These are phyloP conservation scores for Hylaeus volcanicus DNA, from an alignment of 1,140 invertebrate species.

Conservation along the genomic window DNA sequence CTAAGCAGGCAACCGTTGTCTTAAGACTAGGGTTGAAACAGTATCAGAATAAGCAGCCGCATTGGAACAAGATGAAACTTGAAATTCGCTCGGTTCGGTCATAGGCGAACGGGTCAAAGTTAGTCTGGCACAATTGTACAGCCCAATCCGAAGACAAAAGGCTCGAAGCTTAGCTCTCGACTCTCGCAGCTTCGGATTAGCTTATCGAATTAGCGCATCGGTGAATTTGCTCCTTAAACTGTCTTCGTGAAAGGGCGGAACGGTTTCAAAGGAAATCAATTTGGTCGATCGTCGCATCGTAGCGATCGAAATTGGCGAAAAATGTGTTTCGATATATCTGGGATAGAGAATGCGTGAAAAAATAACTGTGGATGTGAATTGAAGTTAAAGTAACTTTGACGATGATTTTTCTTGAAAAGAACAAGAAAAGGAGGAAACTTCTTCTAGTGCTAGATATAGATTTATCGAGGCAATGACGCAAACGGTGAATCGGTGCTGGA, in stretches of 20 bases:
- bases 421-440: not conserved
- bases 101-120: not conserved
- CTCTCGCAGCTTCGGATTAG: slow-evolving; percentile 5
- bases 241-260: slow-evolving; percentile 6
- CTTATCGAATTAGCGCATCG: slow-evolving; percentile 45
- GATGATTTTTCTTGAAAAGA: not conserved
- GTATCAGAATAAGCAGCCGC: not conserved
- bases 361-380: not conserved
- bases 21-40: not conserved
- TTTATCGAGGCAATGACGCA: not conserved
- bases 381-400: not conserved
- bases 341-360: not conserved
- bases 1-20: not conserved
- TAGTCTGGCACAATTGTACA: not conserved
- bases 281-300: slow-evolving; percentile 23
- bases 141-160: not conserved
- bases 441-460: slow-evolving; percentile 12
- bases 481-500: not conserved
- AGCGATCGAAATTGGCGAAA: not conserved
- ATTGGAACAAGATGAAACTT: not conserved
- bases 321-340: not conserved
- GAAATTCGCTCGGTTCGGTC: not conserved
- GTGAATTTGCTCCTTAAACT: slow-evolving; percentile 3
- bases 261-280: slow-evolving; percentile 22
- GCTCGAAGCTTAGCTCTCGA: not conserved